Percentiles rank a stretch among this genome's conserved stretches.
These are phyloP conservation scores for Sphaerodactylus townsendi DNA, from an alignment of 2,113 vertebrate species.

Conservation along the genomic window DNA sequence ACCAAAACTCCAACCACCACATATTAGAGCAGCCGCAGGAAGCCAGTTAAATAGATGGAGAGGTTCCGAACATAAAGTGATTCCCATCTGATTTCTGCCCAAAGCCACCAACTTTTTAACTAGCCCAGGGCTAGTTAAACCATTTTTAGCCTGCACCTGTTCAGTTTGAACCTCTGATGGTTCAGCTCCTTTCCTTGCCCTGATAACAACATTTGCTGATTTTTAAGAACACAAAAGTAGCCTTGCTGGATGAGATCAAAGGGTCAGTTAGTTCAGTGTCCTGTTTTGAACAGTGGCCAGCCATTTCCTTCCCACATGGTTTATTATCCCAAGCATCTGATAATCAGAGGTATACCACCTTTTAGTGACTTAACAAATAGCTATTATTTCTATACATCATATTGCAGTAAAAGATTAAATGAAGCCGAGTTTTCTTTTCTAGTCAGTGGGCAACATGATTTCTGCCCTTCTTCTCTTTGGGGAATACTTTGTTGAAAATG, in stretches of 20 bases:
- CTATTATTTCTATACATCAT: not conserved
- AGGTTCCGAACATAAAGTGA: not conserved
- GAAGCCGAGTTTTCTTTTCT: not conserved
- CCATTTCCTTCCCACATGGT: too few relatives aligned
- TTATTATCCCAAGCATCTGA: not conserved
- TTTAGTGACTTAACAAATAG: not conserved
- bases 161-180: not conserved
- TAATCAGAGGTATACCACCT: too few relatives aligned
- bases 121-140: too few relatives aligned
- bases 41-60: not conserved
- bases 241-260: not conserved
- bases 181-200: not conserved
- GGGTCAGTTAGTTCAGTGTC: not conserved
- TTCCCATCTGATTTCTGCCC: not conserved
- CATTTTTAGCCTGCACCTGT: not conserved
- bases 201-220: not conserved
- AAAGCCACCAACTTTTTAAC: not conserved
- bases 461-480: not conserved
- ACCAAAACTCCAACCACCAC: too few relatives aligned
- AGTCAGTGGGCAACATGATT: not conserved
- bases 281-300: not conserved
- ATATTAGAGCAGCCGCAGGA: not conserved
- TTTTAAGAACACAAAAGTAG: not conserved
- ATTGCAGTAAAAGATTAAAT: not conserved
- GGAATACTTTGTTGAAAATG: not conserved